phyloP scores from a whole-genome alignment of 1,140 invertebrate genomes.

The Drosophila oshimai region DNA sequence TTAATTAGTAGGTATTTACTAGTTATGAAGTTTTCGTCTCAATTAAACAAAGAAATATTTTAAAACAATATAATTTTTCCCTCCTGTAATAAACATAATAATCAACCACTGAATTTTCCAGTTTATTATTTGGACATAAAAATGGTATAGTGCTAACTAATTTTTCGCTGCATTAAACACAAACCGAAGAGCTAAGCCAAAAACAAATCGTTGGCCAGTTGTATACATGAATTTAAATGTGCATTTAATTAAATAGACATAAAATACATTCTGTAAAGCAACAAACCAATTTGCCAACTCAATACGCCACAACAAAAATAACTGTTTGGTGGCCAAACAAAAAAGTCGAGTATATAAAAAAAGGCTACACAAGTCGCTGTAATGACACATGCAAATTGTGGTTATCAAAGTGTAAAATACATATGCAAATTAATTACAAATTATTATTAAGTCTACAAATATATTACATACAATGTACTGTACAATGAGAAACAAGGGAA shows the following conservation, averaged over 20 bases:
- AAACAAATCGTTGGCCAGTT: constrained; percentile 22
- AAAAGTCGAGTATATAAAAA: constrained; percentile 17
- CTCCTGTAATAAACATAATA: too few relatives aligned
- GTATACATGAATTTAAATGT: constrained; percentile 30
- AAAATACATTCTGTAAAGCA: background rate
- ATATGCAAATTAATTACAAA: constrained; percentile 32
- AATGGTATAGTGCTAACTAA: background rate
- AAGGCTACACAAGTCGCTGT: constrained; percentile 6
- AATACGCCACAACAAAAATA: constrained; percentile 21
- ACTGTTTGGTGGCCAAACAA: background rate
- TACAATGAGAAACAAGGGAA: background rate
- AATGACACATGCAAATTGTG: constrained; percentile 45
- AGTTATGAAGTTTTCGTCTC: too few relatives aligned
- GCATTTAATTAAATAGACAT: constrained; percentile 44
- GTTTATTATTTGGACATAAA: background rate
- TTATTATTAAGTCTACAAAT: background rate
- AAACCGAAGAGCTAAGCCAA: constrained; percentile 2
- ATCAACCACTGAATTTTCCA: background rate
- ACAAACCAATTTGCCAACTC: constrained; percentile 28
- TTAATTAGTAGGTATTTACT: too few relatives aligned
- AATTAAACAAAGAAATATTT: background rate
- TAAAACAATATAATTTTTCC: background rate
- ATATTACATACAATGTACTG: background rate
- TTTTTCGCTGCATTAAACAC: constrained; percentile 9
- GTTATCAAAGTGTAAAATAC: constrained; percentile 39